These are phyloP conservation scores for Octopus bimaculoides DNA, from an alignment of 1,140 invertebrate species.

Conservation along the genomic window DNA sequence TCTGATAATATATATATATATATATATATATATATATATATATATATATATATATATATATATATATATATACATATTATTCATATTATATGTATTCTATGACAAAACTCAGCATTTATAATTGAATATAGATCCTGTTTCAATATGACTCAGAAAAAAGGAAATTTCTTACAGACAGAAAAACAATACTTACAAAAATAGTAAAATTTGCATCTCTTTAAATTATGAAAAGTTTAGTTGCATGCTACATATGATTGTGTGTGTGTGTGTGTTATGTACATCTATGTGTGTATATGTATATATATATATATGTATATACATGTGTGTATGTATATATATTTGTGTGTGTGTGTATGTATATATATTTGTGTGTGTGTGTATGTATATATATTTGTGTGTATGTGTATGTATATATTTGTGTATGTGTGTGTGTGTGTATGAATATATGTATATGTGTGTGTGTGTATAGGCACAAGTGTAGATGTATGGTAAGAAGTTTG, in stretches of 20 bases:
- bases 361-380: not conserved
- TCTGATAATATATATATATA: not conserved
- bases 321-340: not conserved
- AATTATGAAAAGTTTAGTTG: no score
- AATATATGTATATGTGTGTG: not conserved
- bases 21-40: constrained; percentile 11
- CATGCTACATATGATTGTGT: no score
- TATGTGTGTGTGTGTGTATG: not conserved
- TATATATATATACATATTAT: constrained; percentile 14
- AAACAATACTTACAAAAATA: no score
- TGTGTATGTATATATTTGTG: not conserved
- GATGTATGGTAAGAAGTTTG: not conserved
- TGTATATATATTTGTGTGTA: not conserved
- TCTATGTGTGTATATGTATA: not conserved
- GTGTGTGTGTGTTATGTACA: not conserved
- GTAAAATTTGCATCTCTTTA: no score
- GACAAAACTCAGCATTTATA: no score
- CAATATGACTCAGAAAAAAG: no score
- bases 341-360: not conserved
- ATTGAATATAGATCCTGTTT: no score
- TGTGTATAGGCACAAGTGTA: not conserved
- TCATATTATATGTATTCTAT: no score
- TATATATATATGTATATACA: constrained; percentile 2
- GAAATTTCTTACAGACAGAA: no score
- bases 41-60: constrained; percentile 18